Evolutionary conservation across 2,888 invertebrate species (phyloP).

Genomic region (Saturnia japonica): DNA sequence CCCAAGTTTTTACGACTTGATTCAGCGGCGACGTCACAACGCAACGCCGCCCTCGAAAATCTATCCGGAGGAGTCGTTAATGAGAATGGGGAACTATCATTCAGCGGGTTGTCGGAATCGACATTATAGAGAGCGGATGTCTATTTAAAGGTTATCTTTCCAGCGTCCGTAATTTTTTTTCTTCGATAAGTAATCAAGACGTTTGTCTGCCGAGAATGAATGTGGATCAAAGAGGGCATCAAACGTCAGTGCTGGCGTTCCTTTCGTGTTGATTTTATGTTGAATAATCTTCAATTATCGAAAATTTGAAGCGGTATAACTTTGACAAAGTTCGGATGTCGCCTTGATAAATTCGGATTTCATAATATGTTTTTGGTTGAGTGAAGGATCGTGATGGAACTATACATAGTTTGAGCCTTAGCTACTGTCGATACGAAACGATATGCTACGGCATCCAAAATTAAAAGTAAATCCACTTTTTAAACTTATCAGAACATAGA

Average conservation of each 20-base stretch:
- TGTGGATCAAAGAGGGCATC: not conserved
- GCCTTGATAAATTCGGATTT: no score
- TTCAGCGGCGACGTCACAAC: conserved; percentile 19
- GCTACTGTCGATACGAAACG: no score
- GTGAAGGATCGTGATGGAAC: no score
- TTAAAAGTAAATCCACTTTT: no score
- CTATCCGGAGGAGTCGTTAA: conserved; percentile 45
- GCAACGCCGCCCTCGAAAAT: conserved; percentile 15
- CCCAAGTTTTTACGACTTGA: conserved; percentile 21
- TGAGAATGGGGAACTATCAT: conserved; percentile 74
- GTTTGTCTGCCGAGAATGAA: not conserved
- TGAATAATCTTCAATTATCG: not conserved
- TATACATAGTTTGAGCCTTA: no score
- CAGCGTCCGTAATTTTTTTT: conserved; percentile 16
- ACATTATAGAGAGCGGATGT: conserved; percentile 66
- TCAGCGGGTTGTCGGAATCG: conserved; percentile 59
- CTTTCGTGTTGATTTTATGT: not conserved
- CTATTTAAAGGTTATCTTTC: conserved; percentile 50
- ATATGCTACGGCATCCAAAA: no score
- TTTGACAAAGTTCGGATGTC: no score
- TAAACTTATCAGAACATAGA: no score
- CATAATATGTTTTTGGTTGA: no score
- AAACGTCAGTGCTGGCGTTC: conserved; percentile 2
- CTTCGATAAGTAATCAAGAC: conserved; percentile 2
- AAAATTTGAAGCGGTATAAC: not conserved